Percentiles rank a stretch among this genome's conserved stretches.
phyloP scores from a whole-genome alignment of 2,113 vertebrate genomes.

The Gadus macrocephalus region DNA sequence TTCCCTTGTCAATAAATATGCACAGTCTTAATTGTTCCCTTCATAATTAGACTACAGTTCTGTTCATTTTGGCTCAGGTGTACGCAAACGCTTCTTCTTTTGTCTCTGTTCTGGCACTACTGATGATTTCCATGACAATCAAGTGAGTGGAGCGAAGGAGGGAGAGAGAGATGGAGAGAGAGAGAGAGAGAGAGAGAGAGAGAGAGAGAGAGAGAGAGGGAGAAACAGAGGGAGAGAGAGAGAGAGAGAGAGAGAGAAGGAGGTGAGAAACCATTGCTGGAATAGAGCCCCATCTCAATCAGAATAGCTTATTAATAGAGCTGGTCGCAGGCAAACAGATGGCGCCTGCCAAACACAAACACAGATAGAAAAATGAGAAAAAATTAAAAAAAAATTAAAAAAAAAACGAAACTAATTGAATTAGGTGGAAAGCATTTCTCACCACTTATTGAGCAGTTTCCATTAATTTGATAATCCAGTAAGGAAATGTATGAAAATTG shows the following conservation, averaged over 20 bases:
- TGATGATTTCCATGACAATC: constrained; percentile 73
- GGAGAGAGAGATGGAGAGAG: constrained; percentile 13
- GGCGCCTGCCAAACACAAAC: constrained; percentile 69
- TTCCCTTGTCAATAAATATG: constrained; percentile 68
- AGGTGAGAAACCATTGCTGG: constrained; percentile 68
- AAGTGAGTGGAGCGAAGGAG: constrained; percentile 47
- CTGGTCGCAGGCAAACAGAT: constrained; percentile 68
- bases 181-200: constrained; percentile 17
- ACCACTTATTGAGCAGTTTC: constrained; percentile 63
- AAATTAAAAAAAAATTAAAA: constrained; percentile 57
- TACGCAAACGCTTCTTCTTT: constrained; percentile 60
- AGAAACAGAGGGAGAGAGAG: constrained; percentile 23
- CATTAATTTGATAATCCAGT: constrained; percentile 69
- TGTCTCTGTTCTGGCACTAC: constrained; percentile 67
- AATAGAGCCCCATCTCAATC: constrained; percentile 67
- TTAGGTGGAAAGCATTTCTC: constrained; percentile 65
- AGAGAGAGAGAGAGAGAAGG: constrained; percentile 41
- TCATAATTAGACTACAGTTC: constrained; percentile 66
- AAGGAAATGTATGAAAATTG: constrained; percentile 42
- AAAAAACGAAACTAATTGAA: constrained; percentile 70
- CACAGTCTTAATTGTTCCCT: constrained; percentile 67
- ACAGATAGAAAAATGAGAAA: constrained; percentile 63
- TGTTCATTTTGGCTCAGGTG: constrained; percentile 73
- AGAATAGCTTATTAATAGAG: constrained; percentile 74
- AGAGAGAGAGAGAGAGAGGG: constrained; percentile 34